Evolutionary conservation across 1,140 invertebrate genomes (phyloP).

Genomic region (Diprion similis): DNA sequence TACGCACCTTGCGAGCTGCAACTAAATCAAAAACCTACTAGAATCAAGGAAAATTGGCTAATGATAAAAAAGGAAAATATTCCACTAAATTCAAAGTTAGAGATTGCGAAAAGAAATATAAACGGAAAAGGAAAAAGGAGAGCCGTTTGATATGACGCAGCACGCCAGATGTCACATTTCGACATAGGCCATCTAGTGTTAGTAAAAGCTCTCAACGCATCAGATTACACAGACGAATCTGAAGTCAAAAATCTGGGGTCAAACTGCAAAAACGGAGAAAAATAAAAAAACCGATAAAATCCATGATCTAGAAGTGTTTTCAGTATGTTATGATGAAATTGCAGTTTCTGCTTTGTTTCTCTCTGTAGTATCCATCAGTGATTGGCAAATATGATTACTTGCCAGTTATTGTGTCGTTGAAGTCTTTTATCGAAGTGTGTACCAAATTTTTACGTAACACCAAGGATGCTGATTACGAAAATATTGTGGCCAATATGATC

Average conservation of each 20-base stretch:
- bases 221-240: too few relatives aligned
- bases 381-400: too few relatives aligned
- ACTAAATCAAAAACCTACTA: constrained; percentile 11
- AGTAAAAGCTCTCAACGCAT: constrained; percentile 8
- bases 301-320: too few relatives aligned
- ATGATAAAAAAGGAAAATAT: too few relatives aligned
- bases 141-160: constrained; percentile 5
- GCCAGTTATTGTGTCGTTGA: too few relatives aligned
- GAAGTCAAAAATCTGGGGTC: too few relatives aligned
- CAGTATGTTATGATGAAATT: too few relatives aligned
- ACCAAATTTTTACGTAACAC: constrained; percentile 25
- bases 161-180: constrained; percentile 5
- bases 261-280: too few relatives aligned
- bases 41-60: constrained; percentile 18
- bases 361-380: too few relatives aligned
- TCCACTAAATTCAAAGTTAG: too few relatives aligned
- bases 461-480: constrained; percentile 29
- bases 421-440: constrained; percentile 20
- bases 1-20: constrained; percentile 24
- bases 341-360: too few relatives aligned
- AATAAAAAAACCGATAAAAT: too few relatives aligned
- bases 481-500: constrained; percentile 30
- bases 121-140: background rate
- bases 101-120: background rate
- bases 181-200: constrained; percentile 1